Percentiles rank a stretch among this genome's conserved stretches.
Conservation (phyloP, 2,888 invertebrate genomes). For the Ethmia dodecea region DNA sequence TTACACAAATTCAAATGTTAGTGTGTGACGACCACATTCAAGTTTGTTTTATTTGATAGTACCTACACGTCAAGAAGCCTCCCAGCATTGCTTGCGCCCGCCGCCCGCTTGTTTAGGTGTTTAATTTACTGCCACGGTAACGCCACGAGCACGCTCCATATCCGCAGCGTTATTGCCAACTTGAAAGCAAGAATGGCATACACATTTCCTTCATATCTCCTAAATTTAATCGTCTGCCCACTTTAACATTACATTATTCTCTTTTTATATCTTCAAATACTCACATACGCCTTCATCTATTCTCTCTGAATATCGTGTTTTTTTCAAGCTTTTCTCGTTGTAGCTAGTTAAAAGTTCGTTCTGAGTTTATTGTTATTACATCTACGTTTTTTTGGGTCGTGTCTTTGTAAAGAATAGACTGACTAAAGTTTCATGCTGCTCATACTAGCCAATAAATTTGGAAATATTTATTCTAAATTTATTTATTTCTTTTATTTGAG, state of each 20-base stretch:
- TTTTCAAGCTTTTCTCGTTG: constrained; percentile 3
- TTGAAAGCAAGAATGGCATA: constrained; percentile 71
- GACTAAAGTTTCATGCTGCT: too few species aligned
- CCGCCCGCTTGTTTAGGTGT: constrained; percentile 25
- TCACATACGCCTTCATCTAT: constrained; percentile 28
- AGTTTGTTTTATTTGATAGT: too few species aligned
- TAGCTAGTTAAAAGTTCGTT: constrained; percentile 1
- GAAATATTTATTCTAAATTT: too few species aligned
- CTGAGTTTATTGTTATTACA: not conserved
- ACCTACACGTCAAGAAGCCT: too few species aligned
- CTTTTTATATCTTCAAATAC: constrained; percentile 39
- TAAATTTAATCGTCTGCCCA: constrained; percentile 61
- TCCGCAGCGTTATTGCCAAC: constrained; percentile 72
- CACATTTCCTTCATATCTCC: constrained; percentile 69
- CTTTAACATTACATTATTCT: constrained; percentile 49
- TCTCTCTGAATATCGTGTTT: constrained; percentile 17
- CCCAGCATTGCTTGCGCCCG: too few species aligned
- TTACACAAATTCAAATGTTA: too few species aligned
- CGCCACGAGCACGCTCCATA: constrained; percentile 72
- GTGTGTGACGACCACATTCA: too few species aligned
- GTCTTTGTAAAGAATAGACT: too few species aligned
- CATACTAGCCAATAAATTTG: too few species aligned
- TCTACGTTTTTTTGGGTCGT: not conserved
- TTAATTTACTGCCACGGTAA: constrained; percentile 71
- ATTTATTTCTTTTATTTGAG: too few species aligned